Evolutionary conservation across 2,888 invertebrate species (phyloP).

Genomic region (Quadriops clusia): DNA sequence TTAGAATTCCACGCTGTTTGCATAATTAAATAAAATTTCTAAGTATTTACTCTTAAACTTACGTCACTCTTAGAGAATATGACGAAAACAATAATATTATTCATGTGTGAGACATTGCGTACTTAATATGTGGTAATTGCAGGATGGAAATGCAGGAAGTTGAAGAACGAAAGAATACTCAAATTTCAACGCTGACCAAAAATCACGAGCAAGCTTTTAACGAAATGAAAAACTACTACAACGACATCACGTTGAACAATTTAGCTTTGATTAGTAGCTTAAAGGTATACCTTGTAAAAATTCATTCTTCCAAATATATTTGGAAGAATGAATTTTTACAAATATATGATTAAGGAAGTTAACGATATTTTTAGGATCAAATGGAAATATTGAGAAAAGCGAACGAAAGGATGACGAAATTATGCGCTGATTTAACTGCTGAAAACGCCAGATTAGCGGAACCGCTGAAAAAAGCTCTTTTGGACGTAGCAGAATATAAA

Average conservation of each 20-base stretch:
- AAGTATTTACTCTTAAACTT: too few relatives aligned
- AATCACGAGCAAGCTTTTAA: conserved; percentile 77
- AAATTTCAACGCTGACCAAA: conserved; percentile 65
- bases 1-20: neutral
- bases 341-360: neutral
- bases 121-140: too few relatives aligned
- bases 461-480: conserved; percentile 58
- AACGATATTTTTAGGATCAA: conserved; percentile 42
- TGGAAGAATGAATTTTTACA: conserved; percentile 2
- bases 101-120: too few relatives aligned
- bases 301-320: too few relatives aligned
- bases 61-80: too few relatives aligned
- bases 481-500: conserved; percentile 59
- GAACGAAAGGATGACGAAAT: conserved; percentile 65
- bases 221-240: conserved; percentile 90
- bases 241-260: conserved; percentile 88
- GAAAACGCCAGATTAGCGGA: conserved; percentile 65
- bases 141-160: conserved; percentile 78
- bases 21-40: neutral
- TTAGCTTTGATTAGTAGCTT: conserved; percentile 80
- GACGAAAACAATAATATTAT: too few relatives aligned
- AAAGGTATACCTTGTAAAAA: conserved; percentile 46
- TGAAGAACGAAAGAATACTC: conserved; percentile 83
- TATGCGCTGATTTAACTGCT: conserved; percentile 50
- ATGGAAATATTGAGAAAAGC: conserved; percentile 65